Base-by-base conservation (phyloP, 2,888 invertebrate genomes). In the Pammene aurita region DNA sequence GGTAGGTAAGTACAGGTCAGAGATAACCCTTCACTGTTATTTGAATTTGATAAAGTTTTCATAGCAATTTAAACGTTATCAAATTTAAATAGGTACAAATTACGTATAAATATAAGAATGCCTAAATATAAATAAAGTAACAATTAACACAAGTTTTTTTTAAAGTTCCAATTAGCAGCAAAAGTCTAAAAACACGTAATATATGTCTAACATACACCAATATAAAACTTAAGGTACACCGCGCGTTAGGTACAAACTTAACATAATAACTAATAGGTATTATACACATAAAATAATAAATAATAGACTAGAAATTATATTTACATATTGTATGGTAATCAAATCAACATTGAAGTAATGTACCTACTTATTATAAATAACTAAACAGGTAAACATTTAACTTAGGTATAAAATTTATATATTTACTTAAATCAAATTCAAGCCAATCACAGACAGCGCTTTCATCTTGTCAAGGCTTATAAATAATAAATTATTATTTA, bases 271-370 rank as follows among this genome's bases (percentile, higher is more conserved):
- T n/a, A 44, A 18, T 67, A 72, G 66, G 65, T 63, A 44, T 67
- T 66, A 38, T 44, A 66, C 18, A 44, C 62, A 55, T 11, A 38
- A 50, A 61, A 56, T 26, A 67, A 58, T 16, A 38, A 35, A 66
- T 58, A 66, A 61, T 54, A 79, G 85, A 85, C 85, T 85, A 85
- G 85, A 85, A 63, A 72, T 73, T 77, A 79, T 80, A 81, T 81
- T 81, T 80, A 82, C 78, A 76, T 75, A 72, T 48, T 50, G n/a
- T 18, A 62, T 78, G 76, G 75, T 81, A 76, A 76, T 75, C 71
- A 75, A 73, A 71, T 50, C n/a, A 34, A n/a, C 26, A 52, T 26
- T 11, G 7, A 54, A 54, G 5, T 7, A 34, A 54, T 26, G 26
- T 26, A 26, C 26, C 4, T 26, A 26, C 7, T 34, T 52, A 13